A percentile compares a stretch with the other conserved stretches of the same genome.
Conservation (phyloP, 2,113 vertebrate genomes). For the Oreochromis tanganicae region DNA sequence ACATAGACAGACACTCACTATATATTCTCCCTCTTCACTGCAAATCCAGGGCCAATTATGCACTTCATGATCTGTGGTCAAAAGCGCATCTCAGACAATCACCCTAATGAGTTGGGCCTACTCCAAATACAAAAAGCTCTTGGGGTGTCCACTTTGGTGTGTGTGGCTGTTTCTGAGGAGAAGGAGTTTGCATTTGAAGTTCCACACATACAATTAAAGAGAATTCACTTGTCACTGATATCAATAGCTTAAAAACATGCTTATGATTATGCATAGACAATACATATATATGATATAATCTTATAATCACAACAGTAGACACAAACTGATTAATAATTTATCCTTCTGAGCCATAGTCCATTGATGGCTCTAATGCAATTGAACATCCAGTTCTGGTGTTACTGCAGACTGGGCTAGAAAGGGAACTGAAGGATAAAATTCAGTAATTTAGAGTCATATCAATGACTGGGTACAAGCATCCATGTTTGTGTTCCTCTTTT, state of each 20-base stretch:
- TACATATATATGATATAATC: background rate
- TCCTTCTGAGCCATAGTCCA: background rate
- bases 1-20: background rate
- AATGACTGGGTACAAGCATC: background rate
- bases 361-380: background rate
- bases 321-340: background rate
- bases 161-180: background rate
- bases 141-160: background rate
- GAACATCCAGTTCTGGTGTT: background rate
- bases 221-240: background rate
- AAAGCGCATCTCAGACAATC: conserved; percentile 58
- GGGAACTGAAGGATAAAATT: background rate
- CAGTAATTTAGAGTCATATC: background rate
- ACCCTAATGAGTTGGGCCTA: conserved; percentile 57
- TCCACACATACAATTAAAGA: background rate
- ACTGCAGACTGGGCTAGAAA: background rate
- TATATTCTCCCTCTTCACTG: conserved; percentile 1
- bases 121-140: conserved; percentile 45
- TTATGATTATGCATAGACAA: background rate
- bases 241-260: background rate
- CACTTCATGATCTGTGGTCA: conserved; percentile 59
- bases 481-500: background rate
- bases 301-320: background rate
- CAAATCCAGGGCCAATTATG: conserved; percentile 55
- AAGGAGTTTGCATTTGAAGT: background rate